Evolutionary conservation across 2,888 invertebrate genomes (phyloP).

Genomic region (Phaedon cochleariae): DNA sequence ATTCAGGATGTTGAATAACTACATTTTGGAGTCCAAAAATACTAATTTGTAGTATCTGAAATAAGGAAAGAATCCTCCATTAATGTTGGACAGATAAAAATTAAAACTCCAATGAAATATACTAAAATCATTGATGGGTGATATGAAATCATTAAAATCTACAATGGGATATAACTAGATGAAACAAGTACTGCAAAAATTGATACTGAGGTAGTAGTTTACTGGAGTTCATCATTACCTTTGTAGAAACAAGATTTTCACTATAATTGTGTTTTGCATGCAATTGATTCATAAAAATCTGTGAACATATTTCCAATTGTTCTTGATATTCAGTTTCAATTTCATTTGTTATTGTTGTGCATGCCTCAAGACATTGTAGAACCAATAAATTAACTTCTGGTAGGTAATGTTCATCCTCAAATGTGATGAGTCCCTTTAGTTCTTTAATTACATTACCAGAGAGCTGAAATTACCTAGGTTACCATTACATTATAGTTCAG

Average conservation of each 20-base stretch:
- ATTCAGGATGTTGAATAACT: conserved; percentile 51
- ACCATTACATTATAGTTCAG: background rate
- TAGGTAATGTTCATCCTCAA: conserved; percentile 14
- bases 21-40: conserved; percentile 59
- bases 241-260: conserved; percentile 65
- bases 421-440: conserved; percentile 26
- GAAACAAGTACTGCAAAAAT: no score
- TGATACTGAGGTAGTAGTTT: no score
- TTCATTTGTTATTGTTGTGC: conserved; percentile 42
- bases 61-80: no score
- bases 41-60: conserved; percentile 64
- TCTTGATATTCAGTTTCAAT: conserved; percentile 18
- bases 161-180: background rate
- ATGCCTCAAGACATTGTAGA: conserved; percentile 56
- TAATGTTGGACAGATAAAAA: no score
- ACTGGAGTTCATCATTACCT: no score
- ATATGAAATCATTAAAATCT: background rate
- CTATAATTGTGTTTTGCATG: conserved; percentile 56
- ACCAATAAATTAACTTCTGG: conserved; percentile 46
- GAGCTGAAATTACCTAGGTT: conserved; percentile 42
- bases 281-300: conserved; percentile 61
- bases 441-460: conserved; percentile 40
- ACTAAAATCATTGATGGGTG: background rate
- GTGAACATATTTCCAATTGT: conserved; percentile 56
- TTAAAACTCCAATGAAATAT: no score